Conservation (phyloP, 2,888 invertebrate species). For the Nipponacmea schrenckii region DNA sequence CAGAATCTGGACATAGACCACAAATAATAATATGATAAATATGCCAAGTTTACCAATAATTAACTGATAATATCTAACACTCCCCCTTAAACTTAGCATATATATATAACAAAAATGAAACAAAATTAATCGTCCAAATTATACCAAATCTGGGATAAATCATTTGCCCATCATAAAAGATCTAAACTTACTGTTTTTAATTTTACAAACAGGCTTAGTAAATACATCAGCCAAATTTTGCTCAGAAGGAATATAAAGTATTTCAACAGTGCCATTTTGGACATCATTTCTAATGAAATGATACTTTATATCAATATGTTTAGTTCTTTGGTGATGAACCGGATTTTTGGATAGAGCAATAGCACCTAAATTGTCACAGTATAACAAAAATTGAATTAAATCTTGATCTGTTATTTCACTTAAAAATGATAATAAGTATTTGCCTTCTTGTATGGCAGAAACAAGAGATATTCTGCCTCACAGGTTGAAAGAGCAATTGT, state of each 20-base stretch:
- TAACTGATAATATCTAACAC: too few species aligned
- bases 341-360: constrained; percentile 28
- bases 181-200: too few species aligned
- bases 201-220: background rate
- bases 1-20: too few species aligned
- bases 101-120: too few species aligned
- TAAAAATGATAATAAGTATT: constrained; percentile 8
- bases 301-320: constrained; percentile 37
- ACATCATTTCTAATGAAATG: constrained; percentile 27
- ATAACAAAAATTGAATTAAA: background rate
- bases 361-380: constrained; percentile 32
- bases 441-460: constrained; percentile 34
- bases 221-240: background rate
- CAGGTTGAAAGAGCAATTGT: constrained; percentile 36
- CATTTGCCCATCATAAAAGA: too few species aligned
- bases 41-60: too few species aligned
- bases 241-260: background rate
- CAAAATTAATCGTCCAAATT: too few species aligned
- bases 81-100: too few species aligned
- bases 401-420: background rate
- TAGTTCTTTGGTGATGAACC: constrained; percentile 30
- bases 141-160: too few species aligned
- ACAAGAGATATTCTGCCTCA: constrained; percentile 43
- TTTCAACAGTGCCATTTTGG: background rate
- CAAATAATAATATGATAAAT: too few species aligned